Evolutionary conservation across 2,888 invertebrate genomes (phyloP).

Genomic region (Hoplodrina ambigua): DNA sequence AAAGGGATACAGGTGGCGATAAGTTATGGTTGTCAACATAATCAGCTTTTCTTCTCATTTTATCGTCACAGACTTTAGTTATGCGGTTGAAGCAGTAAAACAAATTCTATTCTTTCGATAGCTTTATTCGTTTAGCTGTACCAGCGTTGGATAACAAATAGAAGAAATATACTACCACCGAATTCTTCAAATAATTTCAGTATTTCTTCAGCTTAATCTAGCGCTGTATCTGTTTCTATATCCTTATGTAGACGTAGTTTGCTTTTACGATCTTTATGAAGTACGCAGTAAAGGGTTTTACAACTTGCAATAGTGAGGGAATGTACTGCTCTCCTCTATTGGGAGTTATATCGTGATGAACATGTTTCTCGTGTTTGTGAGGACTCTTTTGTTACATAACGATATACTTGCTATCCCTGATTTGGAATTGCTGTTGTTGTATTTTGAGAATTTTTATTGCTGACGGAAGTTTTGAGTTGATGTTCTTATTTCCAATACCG

Average conservation of each 20-base stretch:
- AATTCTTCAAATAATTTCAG: constrained; percentile 12
- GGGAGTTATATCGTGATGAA: constrained; percentile 64
- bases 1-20: constrained; percentile 45
- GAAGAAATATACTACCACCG: not conserved
- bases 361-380: constrained; percentile 60
- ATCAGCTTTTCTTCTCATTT: constrained; percentile 58
- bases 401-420: constrained; percentile 43
- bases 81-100: constrained; percentile 49
- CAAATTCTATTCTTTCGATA: constrained; percentile 34
- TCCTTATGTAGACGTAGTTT: constrained; percentile 56
- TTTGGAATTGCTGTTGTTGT: constrained; percentile 41
- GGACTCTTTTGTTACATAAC: constrained; percentile 53
- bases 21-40: constrained; percentile 58
- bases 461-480: constrained; percentile 39
- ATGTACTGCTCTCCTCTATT: constrained; percentile 58
- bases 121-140: constrained; percentile 15
- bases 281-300: constrained; percentile 80
- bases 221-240: constrained; percentile 54
- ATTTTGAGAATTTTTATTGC: constrained; percentile 46
- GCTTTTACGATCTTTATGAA: constrained; percentile 78
- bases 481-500: constrained; percentile 32
- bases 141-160: not conserved
- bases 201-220: constrained; percentile 46
- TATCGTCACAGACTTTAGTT: constrained; percentile 36
- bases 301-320: constrained; percentile 63